Evolutionary conservation across 1,140 invertebrate species (phyloP), one percentile per base, ranked within the genome.

Genomic region (Pissodes strobi): DNA sequence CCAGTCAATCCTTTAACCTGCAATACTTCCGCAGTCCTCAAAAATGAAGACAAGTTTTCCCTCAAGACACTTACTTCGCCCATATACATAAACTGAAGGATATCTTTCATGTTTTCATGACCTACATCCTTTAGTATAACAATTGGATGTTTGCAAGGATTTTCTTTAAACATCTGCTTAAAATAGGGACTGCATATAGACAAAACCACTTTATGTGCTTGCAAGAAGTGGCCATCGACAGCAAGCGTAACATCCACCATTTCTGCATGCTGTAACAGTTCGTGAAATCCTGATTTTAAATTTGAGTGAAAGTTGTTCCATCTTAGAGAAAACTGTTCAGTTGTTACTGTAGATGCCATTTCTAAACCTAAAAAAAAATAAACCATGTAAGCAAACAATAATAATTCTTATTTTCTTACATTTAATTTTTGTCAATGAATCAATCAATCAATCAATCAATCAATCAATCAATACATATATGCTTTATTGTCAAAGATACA

Each of bases 31-130:
- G 93, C 93, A 62, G 92, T 94, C 72, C 91, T 87, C 62, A 96
- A 80, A 82, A 95, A 92, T 10, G 90, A 88, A 68, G 91, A 86
- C 70, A 95, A 80, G 73, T 94, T 91, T 63, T 92, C 90, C 77
- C 94, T 90, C 66, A 91, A 88, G 53, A 96, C 92, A 77, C 94
- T 94, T 6, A 95, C 93, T 80, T 95, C 92, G 56, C 93, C 93
- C 76, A 87, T 84, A 74, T 94, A 94, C 86, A 92, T 91, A 76
- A 92, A 92, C 75, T 91, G 88, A 64, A 92, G 79, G 27, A 93
- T 83, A 65, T 90, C 88, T 27, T 87, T 85, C 58, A 93, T 80
- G 77, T 92, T 88, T 70, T 87, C 85, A 69, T 87, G 88, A 23
- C 85, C 83, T 12, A 93, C 87, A 83, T 92, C 90, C 73, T 89